A percentile compares a stretch with the other conserved stretches of the same genome.
These are phyloP conservation scores for Scrobipalpa costella DNA, from an alignment of 2,888 invertebrate species.

Conservation along the genomic window DNA sequence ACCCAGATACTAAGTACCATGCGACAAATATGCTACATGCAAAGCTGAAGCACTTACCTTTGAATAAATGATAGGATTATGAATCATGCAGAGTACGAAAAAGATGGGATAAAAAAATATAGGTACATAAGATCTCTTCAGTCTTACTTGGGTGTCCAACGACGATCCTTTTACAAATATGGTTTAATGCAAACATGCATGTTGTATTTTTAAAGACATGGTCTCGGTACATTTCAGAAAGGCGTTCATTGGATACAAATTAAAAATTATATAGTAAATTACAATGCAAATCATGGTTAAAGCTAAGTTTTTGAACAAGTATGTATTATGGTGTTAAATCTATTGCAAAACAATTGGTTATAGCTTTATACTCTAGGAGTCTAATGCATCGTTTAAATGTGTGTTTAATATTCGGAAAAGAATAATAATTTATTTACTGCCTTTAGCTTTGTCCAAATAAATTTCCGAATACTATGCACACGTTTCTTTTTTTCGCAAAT, in stretches of 20 bases:
- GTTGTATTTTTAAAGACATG: constrained; percentile 55
- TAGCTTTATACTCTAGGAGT: constrained; percentile 76
- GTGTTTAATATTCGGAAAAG: constrained; percentile 35
- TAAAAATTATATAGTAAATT: constrained; percentile 55
- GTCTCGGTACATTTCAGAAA: constrained; percentile 40
- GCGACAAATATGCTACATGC: constrained; percentile 68
- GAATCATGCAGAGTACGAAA: constrained; percentile 27
- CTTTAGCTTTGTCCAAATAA: not conserved
- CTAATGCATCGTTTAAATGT: constrained; percentile 45
- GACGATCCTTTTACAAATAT: constrained; percentile 71
- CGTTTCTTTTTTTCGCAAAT: constrained; percentile 54
- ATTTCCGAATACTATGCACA: constrained; percentile 46
- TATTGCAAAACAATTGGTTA: constrained; percentile 77
- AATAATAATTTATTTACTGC: not conserved
- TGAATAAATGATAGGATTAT: constrained; percentile 35
- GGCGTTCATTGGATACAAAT: constrained; percentile 57
- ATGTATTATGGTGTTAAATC: constrained; percentile 69
- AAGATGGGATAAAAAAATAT: constrained; percentile 51
- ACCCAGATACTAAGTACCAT: constrained; percentile 50
- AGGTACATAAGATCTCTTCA: constrained; percentile 59
- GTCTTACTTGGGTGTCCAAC: constrained; percentile 79
- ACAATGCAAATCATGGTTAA: constrained; percentile 71
- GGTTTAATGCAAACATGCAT: constrained; percentile 65
- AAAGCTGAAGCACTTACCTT: constrained; percentile 69
- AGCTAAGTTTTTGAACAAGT: constrained; percentile 69